Conservation (phyloP, 2,113 vertebrate genomes). For the Podocnemis expansa region DNA sequence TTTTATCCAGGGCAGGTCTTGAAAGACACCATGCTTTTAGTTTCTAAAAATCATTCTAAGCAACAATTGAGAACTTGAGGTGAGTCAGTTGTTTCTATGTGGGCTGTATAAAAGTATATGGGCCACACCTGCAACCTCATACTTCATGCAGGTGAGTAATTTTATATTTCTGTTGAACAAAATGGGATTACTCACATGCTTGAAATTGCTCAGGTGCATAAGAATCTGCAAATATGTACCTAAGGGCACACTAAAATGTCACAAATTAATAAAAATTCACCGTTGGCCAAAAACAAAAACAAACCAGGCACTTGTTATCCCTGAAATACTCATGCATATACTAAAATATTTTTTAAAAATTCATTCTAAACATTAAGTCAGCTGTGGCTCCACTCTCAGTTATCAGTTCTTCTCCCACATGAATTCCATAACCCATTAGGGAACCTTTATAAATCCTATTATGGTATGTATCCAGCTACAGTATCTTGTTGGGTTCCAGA, state of each 20-base stretch:
- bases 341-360: constrained; percentile 20
- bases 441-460: accelerated
- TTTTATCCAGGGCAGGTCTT: background rate
- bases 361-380: background rate
- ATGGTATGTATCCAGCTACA: background rate
- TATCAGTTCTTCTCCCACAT: constrained; percentile 54
- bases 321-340: background rate
- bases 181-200: accelerated
- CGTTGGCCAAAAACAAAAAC: accelerated
- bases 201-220: background rate
- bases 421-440: constrained; percentile 32
- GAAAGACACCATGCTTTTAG: background rate
- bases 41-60: constrained; percentile 18
- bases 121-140: background rate
- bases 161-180: background rate
- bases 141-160: background rate
- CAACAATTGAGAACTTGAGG: background rate
- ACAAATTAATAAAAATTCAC: background rate
- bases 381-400: background rate
- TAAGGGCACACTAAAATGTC: background rate
- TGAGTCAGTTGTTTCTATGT: background rate
- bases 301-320: background rate
- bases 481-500: constrained; percentile 49
- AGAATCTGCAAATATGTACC: background rate
- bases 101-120: background rate